A percentile compares a stretch with the other conserved stretches of the same genome.
These are phyloP conservation scores for Chloroceryle inda DNA, from an alignment of 2,797 vertebrate species.

Conservation along the genomic window DNA sequence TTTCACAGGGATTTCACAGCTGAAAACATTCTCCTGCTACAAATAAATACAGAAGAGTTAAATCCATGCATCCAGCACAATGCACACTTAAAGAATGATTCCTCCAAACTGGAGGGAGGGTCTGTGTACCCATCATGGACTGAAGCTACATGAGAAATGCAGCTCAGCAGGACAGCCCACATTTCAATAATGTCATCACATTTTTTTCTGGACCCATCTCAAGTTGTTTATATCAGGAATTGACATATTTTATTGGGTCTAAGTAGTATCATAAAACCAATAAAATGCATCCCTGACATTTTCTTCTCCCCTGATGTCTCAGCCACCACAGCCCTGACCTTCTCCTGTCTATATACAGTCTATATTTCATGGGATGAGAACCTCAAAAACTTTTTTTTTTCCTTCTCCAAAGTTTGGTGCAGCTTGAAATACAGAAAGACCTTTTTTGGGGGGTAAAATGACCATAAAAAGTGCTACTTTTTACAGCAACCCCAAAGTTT, in stretches of 20 bases:
- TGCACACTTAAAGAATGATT: not conserved
- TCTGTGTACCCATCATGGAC: not conserved
- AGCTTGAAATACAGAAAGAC: constrained; percentile 4
- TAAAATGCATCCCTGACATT: constrained; percentile 60
- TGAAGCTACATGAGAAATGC: not conserved
- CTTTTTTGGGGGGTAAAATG: not conserved
- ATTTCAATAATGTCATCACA: not conserved
- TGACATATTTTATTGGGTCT: constrained; percentile 60
- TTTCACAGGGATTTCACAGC: constrained; percentile 63
- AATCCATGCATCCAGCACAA: not conserved
- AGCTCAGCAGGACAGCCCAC: not conserved
- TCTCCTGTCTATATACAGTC: constrained; percentile 17
- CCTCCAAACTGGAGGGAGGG: not conserved
- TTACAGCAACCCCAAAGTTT: not conserved
- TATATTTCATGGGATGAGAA: constrained; percentile 25
- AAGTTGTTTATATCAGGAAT: constrained; percentile 50
- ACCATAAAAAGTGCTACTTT: not conserved
- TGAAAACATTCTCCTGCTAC: not conserved
- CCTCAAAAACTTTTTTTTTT: not conserved
- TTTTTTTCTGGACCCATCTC: not conserved
- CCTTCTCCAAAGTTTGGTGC: not conserved
- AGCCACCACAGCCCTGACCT: constrained; percentile 29
- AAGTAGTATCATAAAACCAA: constrained; percentile 64
- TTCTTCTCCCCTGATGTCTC: constrained; percentile 55
- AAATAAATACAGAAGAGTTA: not conserved